phyloP scores from a whole-genome alignment of 2,888 invertebrate genomes.

The Acleris laterana region DNA sequence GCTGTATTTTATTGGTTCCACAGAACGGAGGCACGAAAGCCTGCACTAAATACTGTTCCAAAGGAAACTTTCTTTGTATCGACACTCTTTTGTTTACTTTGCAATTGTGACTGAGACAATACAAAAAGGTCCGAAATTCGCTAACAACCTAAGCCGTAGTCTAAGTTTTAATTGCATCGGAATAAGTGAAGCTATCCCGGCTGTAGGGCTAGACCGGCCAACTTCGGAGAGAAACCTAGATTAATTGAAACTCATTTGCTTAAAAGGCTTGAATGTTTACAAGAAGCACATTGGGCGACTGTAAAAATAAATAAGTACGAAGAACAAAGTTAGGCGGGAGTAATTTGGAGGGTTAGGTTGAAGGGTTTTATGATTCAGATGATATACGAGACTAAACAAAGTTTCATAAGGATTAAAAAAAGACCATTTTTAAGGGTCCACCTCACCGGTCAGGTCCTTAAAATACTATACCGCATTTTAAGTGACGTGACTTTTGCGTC shows the following conservation, averaged over 20 bases:
- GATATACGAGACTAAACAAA: too few species aligned
- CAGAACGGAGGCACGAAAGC: slow-evolving; percentile 58
- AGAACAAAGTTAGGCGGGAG: not conserved
- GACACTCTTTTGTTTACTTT: slow-evolving; percentile 71
- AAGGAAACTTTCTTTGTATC: slow-evolving; percentile 70
- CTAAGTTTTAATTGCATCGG: slow-evolving; percentile 78
- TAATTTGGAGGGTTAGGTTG: not conserved
- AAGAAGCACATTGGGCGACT: slow-evolving; percentile 24
- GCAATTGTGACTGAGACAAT: slow-evolving; percentile 68
- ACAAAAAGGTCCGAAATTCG: slow-evolving; percentile 73
- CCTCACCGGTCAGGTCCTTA: too few species aligned
- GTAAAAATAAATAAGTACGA: slow-evolving; percentile 19
- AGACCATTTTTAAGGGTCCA: too few species aligned
- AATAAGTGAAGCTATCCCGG: slow-evolving; percentile 62
- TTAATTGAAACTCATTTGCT: slow-evolving; percentile 54
- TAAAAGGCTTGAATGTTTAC: slow-evolving; percentile 51
- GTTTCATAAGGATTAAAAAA: too few species aligned
- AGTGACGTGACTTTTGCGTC: too few species aligned
- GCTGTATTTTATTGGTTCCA: slow-evolving; percentile 59
- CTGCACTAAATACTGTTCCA: slow-evolving; percentile 73
- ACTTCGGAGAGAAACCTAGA: slow-evolving; percentile 47
- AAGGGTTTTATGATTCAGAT: too few species aligned
- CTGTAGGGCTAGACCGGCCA: slow-evolving; percentile 43
- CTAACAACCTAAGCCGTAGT: slow-evolving; percentile 66
- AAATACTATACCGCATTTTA: too few species aligned